Percentiles rank a stretch among this genome's conserved stretches.
phyloP scores from a whole-genome alignment of 2,797 vertebrate genomes.

The Bovichtus variegatus region DNA sequence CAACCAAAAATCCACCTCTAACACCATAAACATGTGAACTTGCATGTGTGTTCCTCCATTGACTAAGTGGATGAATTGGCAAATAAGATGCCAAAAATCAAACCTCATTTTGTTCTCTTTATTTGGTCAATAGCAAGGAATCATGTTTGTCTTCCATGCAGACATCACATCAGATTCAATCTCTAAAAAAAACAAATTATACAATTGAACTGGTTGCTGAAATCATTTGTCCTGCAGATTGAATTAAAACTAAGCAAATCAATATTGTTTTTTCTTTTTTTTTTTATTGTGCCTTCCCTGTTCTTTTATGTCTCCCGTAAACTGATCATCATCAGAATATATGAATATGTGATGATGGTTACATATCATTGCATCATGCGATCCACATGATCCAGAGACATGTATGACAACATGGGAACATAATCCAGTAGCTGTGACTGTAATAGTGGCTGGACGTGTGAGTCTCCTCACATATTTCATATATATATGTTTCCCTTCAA shows the following conservation, averaged over 20 bases:
- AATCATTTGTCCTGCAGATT: slow-evolving; percentile 50
- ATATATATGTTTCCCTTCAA: background rate
- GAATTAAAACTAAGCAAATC: slow-evolving; percentile 60
- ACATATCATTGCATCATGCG: slow-evolving; percentile 46
- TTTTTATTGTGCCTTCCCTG: slow-evolving; percentile 10
- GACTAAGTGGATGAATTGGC: background rate
- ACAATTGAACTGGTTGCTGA: background rate
- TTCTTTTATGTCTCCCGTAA: slow-evolving; percentile 14
- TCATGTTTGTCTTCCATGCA: background rate
- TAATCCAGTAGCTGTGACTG: slow-evolving; percentile 8
- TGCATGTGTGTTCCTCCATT: background rate
- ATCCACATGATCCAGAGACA: slow-evolving; percentile 53
- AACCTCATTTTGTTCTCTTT: background rate
- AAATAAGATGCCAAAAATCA: background rate
- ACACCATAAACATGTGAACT: background rate
- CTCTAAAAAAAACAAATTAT: background rate
- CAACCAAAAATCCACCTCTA: background rate
- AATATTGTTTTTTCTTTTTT: background rate
- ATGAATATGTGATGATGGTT: slow-evolving; percentile 45
- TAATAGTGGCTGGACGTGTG: slow-evolving; percentile 3
- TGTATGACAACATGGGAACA: slow-evolving; percentile 16
- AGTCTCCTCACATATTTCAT: slow-evolving; percentile 1
- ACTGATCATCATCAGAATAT: slow-evolving; percentile 46
- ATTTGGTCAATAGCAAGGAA: background rate
- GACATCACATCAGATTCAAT: background rate